Evolutionary conservation across 2,113 vertebrate species (phyloP), one percentile per base, ranked within the genome.

Genomic region (Brachyistius frenatus): DNA sequence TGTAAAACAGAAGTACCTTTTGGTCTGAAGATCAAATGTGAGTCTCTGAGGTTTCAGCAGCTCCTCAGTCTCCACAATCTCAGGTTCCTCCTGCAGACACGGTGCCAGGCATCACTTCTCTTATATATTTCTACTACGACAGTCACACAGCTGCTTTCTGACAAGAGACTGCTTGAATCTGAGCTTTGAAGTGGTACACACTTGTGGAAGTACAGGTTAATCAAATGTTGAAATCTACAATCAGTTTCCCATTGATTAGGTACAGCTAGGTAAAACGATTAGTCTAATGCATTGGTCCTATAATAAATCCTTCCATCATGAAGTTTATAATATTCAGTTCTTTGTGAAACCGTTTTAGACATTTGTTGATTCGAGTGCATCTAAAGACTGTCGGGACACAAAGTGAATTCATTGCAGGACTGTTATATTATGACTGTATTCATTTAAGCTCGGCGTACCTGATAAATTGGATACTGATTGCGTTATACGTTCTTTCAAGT

Each of bases 61-160:
- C 57, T 84, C 79, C n/a, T 83, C 75, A 2, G 44, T 1, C 16
- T 84, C 79, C n/a, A 81, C 75, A 2, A 37, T 1, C 16, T 78
- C 62, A 33, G 31, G 4, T 62, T 83, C 73, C 23, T 80, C 80
- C 92, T 93, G 73, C 31, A 54, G 50, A 81, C 31, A 88, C 11
- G 70, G 30, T 23, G 23, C 23, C 23, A 23, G 2, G 41, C 13
- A 55, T 76, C 23, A 83, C 8, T 36, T 0, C 46, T 31, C 11
- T 2, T 16, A 8, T 5, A 0, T 47, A 32, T 73, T 31, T 31
- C 65, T 23, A 23, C 23, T 23, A 23, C 23, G 23, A 23, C 23
- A 23, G 23, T 23, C 23, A 23, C 23, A 23, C 23, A 23, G 23
- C 23, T 23, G 23, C 23, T 54, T 41, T 9, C 60, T 35, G 7